phyloP scores from a whole-genome alignment of 2,797 vertebrate genomes.

The Euphonia xanthogaster region DNA sequence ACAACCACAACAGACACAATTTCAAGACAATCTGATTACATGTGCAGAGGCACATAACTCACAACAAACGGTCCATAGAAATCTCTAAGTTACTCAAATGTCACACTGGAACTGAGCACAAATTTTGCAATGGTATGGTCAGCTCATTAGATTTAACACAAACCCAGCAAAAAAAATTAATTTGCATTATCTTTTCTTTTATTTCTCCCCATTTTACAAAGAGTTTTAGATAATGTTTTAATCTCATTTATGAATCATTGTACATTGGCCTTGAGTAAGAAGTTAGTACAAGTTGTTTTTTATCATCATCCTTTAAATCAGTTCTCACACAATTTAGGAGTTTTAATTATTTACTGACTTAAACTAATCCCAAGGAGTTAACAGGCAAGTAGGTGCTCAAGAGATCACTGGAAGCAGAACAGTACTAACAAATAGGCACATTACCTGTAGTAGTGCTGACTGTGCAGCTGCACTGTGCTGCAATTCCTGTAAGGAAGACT shows the following conservation, averaged over 20 bases:
- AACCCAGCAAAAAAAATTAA: background rate
- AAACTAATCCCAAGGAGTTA: background rate
- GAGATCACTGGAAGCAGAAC: background rate
- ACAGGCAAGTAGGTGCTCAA: background rate
- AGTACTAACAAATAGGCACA: background rate
- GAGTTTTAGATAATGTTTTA: background rate
- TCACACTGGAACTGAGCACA: background rate
- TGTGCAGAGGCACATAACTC: background rate
- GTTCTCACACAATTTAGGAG: background rate
- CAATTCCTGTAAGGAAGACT: slow-evolving; percentile 85
- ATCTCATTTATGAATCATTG: background rate
- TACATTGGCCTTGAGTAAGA: background rate
- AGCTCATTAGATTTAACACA: background rate
- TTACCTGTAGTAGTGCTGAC: slow-evolving; percentile 92
- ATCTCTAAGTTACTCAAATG: background rate
- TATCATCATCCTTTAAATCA: background rate
- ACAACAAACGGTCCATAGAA: background rate
- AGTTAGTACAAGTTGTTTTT: background rate
- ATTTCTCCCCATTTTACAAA: background rate
- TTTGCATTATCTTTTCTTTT: background rate
- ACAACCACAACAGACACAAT: background rate
- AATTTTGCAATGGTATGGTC: background rate
- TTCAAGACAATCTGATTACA: background rate
- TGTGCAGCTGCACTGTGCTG: slow-evolving; percentile 88
- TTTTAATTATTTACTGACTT: background rate